Evolutionary conservation across 2,113 vertebrate species (phyloP).

Genomic region (Meles meles): DNA sequence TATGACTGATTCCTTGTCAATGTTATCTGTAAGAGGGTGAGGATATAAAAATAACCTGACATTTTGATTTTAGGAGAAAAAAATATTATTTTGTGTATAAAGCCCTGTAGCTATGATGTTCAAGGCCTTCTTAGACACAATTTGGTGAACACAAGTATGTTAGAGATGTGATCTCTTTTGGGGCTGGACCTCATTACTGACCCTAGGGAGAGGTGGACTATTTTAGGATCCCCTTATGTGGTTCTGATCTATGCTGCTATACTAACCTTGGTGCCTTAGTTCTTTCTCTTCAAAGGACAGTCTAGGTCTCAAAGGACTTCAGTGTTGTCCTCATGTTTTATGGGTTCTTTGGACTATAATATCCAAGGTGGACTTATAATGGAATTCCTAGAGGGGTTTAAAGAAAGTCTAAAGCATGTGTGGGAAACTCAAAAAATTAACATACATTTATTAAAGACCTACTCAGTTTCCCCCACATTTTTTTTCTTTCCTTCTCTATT

Average conservation of each 20-base stretch:
- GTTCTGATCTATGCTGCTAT: background rate
- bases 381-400: background rate
- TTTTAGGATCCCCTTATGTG: background rate
- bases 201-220: background rate
- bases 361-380: background rate
- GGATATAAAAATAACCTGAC: background rate
- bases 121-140: background rate
- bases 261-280: background rate
- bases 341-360: background rate
- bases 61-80: conserved; percentile 50
- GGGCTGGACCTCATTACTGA: background rate
- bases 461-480: background rate
- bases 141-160: background rate
- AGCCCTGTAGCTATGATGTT: background rate
- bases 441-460: background rate
- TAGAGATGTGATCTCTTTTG: background rate
- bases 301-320: background rate
- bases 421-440: background rate
- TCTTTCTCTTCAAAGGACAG: background rate
- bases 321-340: background rate
- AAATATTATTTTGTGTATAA: background rate
- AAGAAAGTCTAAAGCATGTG: background rate
- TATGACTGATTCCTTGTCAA: background rate
- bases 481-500: background rate
- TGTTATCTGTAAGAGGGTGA: background rate